phyloP scores from a whole-genome alignment of 2,888 invertebrate species.

The Stenurella melanura region DNA sequence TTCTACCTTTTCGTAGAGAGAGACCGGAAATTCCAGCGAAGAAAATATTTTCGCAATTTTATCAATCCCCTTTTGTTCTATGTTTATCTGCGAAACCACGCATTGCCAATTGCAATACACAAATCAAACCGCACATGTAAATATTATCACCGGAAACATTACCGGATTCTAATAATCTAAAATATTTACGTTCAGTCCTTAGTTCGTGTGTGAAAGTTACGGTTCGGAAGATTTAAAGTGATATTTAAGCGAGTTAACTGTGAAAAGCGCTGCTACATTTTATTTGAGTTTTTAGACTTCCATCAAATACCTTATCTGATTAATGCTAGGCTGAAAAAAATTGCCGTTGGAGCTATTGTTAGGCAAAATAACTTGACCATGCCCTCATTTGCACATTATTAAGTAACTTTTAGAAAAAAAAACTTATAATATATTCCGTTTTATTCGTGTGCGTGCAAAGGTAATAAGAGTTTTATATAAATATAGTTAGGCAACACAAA shows the following conservation, averaged over 20 bases:
- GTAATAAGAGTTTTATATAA: not conserved
- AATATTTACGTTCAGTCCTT: slow-evolving; percentile 9
- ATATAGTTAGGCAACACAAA: not conserved
- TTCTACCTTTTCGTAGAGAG: too few relatives aligned
- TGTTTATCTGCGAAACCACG: slow-evolving; percentile 8
- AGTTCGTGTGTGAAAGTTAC: too few relatives aligned
- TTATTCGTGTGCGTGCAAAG: not conserved
- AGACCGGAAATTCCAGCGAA: not conserved
- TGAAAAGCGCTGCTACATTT: not conserved
- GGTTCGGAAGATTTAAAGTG: not conserved
- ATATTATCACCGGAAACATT: slow-evolving; percentile 35
- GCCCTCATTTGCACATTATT: not conserved
- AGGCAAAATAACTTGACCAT: not conserved
- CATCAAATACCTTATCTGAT: not conserved
- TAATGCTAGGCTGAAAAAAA: not conserved
- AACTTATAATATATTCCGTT: not conserved
- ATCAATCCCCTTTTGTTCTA: not conserved
- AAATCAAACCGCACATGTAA: slow-evolving; percentile 29
- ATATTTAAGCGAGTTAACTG: not conserved
- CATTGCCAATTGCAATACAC: slow-evolving; percentile 4
- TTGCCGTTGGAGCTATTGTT: not conserved
- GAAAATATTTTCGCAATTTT: not conserved
- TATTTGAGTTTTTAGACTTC: not conserved
- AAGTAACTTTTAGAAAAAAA: slow-evolving; percentile 11
- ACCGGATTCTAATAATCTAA: slow-evolving; percentile 38